Evolutionary conservation across 2,888 invertebrate species (phyloP).

Genomic region (Andrena praecox): DNA sequence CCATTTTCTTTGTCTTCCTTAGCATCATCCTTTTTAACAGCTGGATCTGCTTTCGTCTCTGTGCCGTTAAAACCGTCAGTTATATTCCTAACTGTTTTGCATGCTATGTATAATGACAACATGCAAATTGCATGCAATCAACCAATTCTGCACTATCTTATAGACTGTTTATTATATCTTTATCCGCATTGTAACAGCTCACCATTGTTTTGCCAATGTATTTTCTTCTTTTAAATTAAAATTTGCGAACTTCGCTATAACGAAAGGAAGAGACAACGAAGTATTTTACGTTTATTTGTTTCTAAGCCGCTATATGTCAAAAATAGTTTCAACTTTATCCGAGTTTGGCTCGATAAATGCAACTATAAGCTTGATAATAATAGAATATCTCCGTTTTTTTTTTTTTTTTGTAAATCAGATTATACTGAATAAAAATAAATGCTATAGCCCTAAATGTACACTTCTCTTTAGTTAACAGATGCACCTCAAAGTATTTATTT

Average conservation of each 20-base stretch:
- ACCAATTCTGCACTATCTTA: slow-evolving; percentile 42
- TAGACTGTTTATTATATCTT: slow-evolving; percentile 30
- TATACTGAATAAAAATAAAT: background rate
- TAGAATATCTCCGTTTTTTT: background rate
- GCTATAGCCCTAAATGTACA: background rate
- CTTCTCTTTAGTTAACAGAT: background rate
- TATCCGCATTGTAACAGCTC: slow-evolving; percentile 9
- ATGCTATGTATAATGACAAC: slow-evolving; percentile 73
- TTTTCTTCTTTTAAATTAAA: slow-evolving; percentile 4
- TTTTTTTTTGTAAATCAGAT: background rate
- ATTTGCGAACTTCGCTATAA: slow-evolving; percentile 3
- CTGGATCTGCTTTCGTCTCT: slow-evolving; percentile 82
- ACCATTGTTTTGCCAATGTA: background rate
- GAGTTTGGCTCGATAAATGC: background rate
- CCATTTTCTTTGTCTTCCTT: slow-evolving; percentile 84
- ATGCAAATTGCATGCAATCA: slow-evolving; percentile 72
- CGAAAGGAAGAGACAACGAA: background rate
- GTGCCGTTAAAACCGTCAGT: slow-evolving; percentile 82
- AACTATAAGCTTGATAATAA: background rate
- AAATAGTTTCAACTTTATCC: slow-evolving; percentile 1
- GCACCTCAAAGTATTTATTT: background rate
- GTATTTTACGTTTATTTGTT: background rate
- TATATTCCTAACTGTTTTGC: slow-evolving; percentile 78
- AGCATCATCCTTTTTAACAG: slow-evolving; percentile 81
- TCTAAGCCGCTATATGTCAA: background rate